These are phyloP conservation scores for Philypnodon macrostomus DNA, from an alignment of 2,797 vertebrate species.

Conservation along the genomic window DNA sequence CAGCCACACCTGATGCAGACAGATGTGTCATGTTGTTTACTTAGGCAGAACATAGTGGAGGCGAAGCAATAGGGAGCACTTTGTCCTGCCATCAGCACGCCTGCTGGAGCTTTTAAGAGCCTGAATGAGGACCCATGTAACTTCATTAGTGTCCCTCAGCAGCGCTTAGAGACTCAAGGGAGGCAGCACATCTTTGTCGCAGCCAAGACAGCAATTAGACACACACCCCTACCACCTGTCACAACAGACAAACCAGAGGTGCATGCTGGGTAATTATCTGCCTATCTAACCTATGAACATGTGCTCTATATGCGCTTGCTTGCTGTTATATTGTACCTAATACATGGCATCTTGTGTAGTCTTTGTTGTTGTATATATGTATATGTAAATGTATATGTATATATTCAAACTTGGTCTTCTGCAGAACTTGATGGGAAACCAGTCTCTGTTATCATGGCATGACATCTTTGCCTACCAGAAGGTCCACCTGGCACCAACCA, in stretches of 20 bases:
- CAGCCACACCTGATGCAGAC: conserved; percentile 15
- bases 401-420: no score
- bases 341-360: no score
- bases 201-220: conserved; percentile 61
- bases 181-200: conserved; percentile 38
- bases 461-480: no score
- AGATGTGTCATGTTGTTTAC: conserved; percentile 62
- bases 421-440: no score
- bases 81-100: conserved; percentile 39
- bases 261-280: conserved; percentile 39
- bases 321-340: no score
- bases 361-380: no score
- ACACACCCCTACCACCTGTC: conserved; percentile 44
- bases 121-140: conserved; percentile 57
- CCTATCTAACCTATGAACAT: conserved; percentile 12
- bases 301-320: not conserved
- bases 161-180: conserved; percentile 35
- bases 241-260: conserved; percentile 28
- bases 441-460: no score
- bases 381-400: no score
- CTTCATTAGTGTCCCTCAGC: conserved; percentile 66
- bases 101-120: conserved; percentile 65
- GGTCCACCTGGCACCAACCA: no score
- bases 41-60: conserved; percentile 43
- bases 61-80: conserved; percentile 55